These are phyloP conservation scores for Homalodisca vitripennis DNA, from an alignment of 1,140 invertebrate species.

Conservation along the genomic window DNA sequence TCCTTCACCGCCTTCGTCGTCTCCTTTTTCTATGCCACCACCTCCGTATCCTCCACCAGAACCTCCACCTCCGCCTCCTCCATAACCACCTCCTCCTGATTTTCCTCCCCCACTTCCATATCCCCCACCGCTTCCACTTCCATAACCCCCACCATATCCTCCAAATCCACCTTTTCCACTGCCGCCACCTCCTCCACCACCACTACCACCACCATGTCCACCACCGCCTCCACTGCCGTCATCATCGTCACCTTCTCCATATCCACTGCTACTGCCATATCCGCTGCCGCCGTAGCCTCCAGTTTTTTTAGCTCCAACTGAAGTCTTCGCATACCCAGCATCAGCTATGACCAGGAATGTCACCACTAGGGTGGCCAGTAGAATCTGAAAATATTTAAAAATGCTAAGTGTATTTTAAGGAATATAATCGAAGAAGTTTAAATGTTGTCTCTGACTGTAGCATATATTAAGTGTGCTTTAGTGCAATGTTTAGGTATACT, in stretches of 20 bases:
- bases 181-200: background rate
- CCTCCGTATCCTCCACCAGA: background rate
- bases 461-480: too few relatives aligned
- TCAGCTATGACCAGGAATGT: too few relatives aligned
- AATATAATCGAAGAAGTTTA: too few relatives aligned
- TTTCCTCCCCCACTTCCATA: background rate
- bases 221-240: background rate
- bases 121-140: background rate
- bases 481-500: too few relatives aligned
- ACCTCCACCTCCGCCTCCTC: conserved; percentile 16
- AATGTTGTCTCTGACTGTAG: too few relatives aligned
- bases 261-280: background rate
- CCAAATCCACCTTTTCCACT: background rate
- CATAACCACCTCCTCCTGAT: background rate
- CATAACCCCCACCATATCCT: background rate
- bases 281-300: too few relatives aligned
- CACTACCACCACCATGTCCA: background rate
- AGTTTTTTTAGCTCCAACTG: too few relatives aligned
- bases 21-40: background rate
- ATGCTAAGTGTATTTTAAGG: too few relatives aligned
- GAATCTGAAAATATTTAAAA: too few relatives aligned
- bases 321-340: too few relatives aligned
- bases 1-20: background rate
- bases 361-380: too few relatives aligned
- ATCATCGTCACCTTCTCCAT: background rate